Conservation (phyloP, 2,797 vertebrate species). For the Carcharodon carcharias region DNA sequence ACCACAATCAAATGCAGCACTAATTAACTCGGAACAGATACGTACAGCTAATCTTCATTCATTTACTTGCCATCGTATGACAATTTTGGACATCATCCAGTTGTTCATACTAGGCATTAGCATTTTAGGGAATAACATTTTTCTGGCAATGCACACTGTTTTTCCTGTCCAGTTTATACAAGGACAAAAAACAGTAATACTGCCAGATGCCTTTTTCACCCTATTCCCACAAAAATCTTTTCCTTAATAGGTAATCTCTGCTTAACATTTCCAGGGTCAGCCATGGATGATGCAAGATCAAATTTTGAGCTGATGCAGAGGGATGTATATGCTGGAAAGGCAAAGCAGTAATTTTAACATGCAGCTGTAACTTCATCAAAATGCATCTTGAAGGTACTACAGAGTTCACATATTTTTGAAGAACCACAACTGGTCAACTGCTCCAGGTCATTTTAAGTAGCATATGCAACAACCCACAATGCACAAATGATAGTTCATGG, state of each 20-base stretch:
- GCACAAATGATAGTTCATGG: neutral
- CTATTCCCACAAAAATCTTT: constrained; percentile 53
- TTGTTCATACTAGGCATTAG: constrained; percentile 22
- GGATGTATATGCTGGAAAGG: too few relatives aligned
- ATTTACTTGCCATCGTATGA: neutral
- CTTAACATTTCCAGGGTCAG: constrained; percentile 45
- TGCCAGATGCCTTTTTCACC: constrained; percentile 48
- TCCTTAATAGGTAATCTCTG: constrained; percentile 61
- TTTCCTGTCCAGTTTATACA: constrained; percentile 53
- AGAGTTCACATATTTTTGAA: neutral
- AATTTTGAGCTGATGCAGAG: neutral
- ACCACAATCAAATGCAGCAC: neutral
- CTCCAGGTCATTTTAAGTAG: neutral
- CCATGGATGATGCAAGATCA: neutral
- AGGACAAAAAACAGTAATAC: constrained; percentile 52
- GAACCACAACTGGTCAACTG: neutral
- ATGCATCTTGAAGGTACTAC: neutral
- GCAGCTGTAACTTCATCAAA: neutral
- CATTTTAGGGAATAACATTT: constrained; percentile 39
- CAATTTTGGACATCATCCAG: neutral
- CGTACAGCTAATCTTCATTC: neutral
- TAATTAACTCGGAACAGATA: neutral
- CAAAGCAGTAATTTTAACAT: neutral
- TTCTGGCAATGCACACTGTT: constrained; percentile 44
- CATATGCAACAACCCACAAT: neutral